Conservation (phyloP, 2,797 vertebrate species). For the Takifugu rubripes region DNA sequence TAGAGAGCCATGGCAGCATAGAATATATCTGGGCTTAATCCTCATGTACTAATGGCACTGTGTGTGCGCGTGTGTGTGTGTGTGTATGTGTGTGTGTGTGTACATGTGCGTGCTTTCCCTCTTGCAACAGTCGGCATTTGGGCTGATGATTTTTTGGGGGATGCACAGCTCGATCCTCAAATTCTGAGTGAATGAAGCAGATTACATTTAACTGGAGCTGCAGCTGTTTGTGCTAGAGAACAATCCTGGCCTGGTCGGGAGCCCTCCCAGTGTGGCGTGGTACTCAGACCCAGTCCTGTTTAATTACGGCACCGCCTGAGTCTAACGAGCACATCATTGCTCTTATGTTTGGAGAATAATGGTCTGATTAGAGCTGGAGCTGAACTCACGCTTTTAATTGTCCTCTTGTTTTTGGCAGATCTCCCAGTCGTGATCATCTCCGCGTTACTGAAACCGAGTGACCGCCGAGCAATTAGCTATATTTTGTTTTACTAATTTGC, state of each 20-base stretch:
- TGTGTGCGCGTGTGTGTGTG: conserved; percentile 3
- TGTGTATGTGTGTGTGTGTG: conserved; percentile 4
- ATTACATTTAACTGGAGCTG: conserved; percentile 39
- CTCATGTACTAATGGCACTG: conserved; percentile 35
- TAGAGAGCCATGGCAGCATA: conserved; percentile 52
- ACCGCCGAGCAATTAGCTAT: too few relatives aligned
- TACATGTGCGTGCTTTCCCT: neutral
- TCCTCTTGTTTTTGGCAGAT: conserved; percentile 24
- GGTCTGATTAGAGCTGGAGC: conserved; percentile 47
- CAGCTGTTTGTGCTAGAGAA: conserved; percentile 55
- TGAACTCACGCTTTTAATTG: conserved; percentile 24
- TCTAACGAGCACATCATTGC: conserved; percentile 50
- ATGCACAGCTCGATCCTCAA: conserved; percentile 19
- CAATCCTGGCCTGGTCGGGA: conserved; percentile 44
- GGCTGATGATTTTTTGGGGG: conserved; percentile 7
- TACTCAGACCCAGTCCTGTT: conserved; percentile 41
- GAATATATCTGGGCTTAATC: conserved; percentile 63
- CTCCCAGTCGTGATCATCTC: conserved; percentile 23
- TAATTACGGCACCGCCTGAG: conserved; percentile 49
- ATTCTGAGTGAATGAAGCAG: conserved; percentile 33
- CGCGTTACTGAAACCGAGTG: too few relatives aligned
- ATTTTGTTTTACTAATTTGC: too few relatives aligned
- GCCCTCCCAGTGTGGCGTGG: conserved; percentile 51
- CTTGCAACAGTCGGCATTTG: neutral
- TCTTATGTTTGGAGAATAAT: conserved; percentile 45